Conservation (phyloP, 2,797 vertebrate genomes). For the Mareca penelope region DNA sequence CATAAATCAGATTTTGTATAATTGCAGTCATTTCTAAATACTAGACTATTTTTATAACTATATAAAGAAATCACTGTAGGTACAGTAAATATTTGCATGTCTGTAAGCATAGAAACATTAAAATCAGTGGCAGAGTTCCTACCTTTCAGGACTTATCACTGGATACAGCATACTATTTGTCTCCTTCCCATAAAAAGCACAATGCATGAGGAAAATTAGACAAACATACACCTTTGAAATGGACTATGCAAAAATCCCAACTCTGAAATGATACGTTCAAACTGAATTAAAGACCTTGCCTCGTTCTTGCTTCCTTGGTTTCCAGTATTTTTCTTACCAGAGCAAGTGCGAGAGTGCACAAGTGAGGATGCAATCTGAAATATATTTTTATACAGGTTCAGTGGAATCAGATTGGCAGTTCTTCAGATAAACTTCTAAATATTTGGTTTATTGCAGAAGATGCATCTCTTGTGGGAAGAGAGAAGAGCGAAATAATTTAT, state of each 20-base stretch:
- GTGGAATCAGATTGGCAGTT: neutral
- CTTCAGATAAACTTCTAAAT: neutral
- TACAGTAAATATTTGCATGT: neutral
- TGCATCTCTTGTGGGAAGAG: neutral
- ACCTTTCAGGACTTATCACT: neutral
- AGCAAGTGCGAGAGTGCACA: neutral
- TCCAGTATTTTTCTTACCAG: neutral
- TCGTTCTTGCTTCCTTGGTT: neutral
- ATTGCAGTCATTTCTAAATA: neutral
- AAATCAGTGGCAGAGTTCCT: neutral
- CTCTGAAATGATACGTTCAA: neutral
- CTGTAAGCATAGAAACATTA: neutral
- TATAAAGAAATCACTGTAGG: neutral
- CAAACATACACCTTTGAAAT: neutral
- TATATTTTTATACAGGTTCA: neutral
- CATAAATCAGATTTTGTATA: neutral
- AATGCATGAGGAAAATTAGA: neutral
- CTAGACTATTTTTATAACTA: neutral
- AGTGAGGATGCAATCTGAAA: neutral
- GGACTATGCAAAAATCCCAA: neutral
- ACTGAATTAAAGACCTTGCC: neutral
- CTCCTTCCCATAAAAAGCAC: neutral
- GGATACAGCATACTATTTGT: neutral
- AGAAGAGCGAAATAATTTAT: conserved; percentile 3
- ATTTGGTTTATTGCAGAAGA: neutral